A percentile compares a stretch with the other conserved stretches of the same genome.
phyloP scores from a whole-genome alignment of 2,113 vertebrate genomes.

The Cyphomyrus plagiostoma region DNA sequence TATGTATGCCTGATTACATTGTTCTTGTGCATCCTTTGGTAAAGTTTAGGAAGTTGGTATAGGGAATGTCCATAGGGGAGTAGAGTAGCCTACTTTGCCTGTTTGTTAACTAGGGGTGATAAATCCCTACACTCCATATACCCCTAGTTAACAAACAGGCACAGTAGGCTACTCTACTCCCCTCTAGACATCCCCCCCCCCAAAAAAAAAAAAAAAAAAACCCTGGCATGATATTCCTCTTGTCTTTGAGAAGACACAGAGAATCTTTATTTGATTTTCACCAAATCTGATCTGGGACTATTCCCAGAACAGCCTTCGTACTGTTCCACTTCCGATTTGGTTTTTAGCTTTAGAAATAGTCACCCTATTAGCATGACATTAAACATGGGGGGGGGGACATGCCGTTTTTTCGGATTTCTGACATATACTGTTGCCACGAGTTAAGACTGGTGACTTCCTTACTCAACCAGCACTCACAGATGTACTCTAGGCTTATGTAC shows the following conservation, averaged over 20 bases:
- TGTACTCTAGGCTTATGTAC: neutral
- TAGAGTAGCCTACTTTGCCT: too few relatives aligned
- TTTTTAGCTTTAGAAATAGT: neutral
- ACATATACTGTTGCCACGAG: neutral
- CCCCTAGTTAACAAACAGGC: too few relatives aligned
- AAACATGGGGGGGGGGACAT: neutral
- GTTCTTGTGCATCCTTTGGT: too few relatives aligned
- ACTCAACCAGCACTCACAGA: neutral
- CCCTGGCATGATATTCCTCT: neutral
- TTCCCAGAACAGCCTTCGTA: neutral
- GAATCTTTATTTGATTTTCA: slow-evolving; percentile 4
- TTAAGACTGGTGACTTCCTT: neutral
- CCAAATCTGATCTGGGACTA: neutral
- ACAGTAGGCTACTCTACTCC: too few relatives aligned
- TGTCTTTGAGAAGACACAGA: neutral
- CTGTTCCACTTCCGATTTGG: neutral
- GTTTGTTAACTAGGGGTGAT: too few relatives aligned
- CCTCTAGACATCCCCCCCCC: too few relatives aligned
- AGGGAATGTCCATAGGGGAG: too few relatives aligned
- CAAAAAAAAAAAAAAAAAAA: too few relatives aligned
- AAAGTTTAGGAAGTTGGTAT: too few relatives aligned
- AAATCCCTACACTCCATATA: too few relatives aligned
- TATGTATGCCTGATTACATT: too few relatives aligned
- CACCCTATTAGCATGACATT: slow-evolving; percentile 3
- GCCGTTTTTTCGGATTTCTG: neutral